Conservation (phyloP, 2,888 invertebrate genomes). For the Eurytoma californica region DNA sequence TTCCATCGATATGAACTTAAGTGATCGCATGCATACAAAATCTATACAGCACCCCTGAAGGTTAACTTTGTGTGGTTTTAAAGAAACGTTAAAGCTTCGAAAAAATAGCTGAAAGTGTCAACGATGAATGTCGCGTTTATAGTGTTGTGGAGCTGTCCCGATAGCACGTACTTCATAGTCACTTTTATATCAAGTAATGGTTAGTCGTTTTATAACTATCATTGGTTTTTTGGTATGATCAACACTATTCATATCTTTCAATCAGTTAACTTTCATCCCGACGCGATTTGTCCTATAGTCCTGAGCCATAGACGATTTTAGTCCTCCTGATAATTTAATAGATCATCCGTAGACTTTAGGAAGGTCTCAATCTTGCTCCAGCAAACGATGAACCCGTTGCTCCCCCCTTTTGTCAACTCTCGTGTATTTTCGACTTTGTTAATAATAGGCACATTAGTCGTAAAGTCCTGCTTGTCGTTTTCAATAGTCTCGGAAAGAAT, state of each 20-base stretch:
- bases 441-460: slow-evolving; percentile 48
- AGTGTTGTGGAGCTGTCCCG: slow-evolving; percentile 8
- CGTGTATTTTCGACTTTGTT: slow-evolving; percentile 6
- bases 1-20: slow-evolving; percentile 22
- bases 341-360: slow-evolving; percentile 61
- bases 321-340: slow-evolving; percentile 65
- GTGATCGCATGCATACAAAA: slow-evolving; percentile 24
- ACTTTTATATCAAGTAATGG: background rate
- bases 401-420: slow-evolving; percentile 4
- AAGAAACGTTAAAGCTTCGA: slow-evolving; percentile 26
- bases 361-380: slow-evolving; percentile 18
- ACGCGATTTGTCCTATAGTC: slow-evolving; percentile 36
- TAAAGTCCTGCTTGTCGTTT: slow-evolving; percentile 19
- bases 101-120: slow-evolving; percentile 12
- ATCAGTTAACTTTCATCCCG: slow-evolving; percentile 59
- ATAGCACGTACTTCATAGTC: slow-evolving; percentile 18
- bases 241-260: slow-evolving; percentile 57
- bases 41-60: background rate
- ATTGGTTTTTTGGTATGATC: slow-evolving; percentile 69
- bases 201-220: slow-evolving; percentile 54
- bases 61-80: slow-evolving; percentile 1
- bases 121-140: slow-evolving; percentile 17
- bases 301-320: slow-evolving; percentile 39
- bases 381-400: slow-evolving; percentile 23
- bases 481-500: slow-evolving; percentile 3